phyloP scores from a whole-genome alignment of 92 coral and sea anemone species.

The Zoanthus sociatus region DNA sequence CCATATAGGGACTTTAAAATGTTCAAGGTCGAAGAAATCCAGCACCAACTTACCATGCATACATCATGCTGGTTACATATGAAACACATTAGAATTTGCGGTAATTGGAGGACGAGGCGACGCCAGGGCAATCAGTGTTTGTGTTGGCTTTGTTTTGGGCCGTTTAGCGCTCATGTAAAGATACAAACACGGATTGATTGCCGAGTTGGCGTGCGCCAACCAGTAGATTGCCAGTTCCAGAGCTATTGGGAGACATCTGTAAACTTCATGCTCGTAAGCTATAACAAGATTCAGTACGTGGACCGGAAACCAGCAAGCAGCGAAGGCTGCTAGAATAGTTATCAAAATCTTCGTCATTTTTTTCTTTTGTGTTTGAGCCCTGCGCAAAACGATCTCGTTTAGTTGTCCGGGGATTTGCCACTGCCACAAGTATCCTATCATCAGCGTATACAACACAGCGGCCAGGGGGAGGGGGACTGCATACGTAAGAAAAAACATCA shows the following conservation, averaged over 20 bases:
- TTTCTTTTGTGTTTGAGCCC: constrained; percentile 33
- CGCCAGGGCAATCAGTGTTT: neutral
- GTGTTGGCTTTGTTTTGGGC: constrained; percentile 32
- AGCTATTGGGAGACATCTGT: constrained; percentile 15
- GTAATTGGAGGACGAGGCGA: constrained; percentile 33
- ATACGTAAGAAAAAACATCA: constrained; percentile 7
- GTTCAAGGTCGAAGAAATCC: neutral
- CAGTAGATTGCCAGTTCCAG: constrained; percentile 22
- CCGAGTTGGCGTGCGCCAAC: constrained; percentile 45
- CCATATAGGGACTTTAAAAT: too few relatives aligned
- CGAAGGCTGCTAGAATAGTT: constrained; percentile 27
- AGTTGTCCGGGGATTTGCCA: constrained; percentile 38
- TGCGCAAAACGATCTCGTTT: constrained; percentile 21
- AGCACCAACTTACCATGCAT: neutral
- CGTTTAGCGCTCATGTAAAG: constrained; percentile 33
- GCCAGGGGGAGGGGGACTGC: constrained; percentile 31
- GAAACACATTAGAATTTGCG: constrained; percentile 27
- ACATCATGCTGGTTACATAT: neutral
- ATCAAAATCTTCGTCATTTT: constrained; percentile 32
- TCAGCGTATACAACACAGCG: constrained; percentile 10
- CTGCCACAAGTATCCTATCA: constrained; percentile 35
- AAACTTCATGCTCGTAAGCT: neutral
- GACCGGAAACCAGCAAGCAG: constrained; percentile 37
- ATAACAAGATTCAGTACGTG: constrained; percentile 11
- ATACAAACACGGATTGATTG: constrained; percentile 38